These are phyloP conservation scores for Percopsis transmontana DNA, from an alignment of 2,113 vertebrate species.

Conservation along the genomic window DNA sequence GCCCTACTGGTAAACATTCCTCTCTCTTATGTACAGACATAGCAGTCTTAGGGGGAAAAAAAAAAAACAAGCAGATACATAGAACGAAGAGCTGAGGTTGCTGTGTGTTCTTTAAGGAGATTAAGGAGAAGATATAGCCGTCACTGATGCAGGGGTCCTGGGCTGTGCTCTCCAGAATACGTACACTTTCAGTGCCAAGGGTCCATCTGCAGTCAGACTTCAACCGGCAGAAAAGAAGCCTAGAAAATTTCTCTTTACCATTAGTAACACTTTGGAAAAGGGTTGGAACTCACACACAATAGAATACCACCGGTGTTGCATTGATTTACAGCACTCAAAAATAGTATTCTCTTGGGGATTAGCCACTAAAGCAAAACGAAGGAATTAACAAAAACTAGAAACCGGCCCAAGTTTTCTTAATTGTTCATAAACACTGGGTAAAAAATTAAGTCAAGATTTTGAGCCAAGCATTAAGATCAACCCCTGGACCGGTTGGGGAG, in stretches of 20 bases:
- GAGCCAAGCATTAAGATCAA: not conserved
- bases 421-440: constrained; percentile 22
- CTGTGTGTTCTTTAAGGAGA: constrained; percentile 82
- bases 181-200: constrained; percentile 99
- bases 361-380: constrained; percentile 41
- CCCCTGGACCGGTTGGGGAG: too few relatives aligned
- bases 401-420: constrained; percentile 31
- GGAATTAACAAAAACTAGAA: constrained; percentile 16
- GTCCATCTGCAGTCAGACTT: constrained; percentile 99
- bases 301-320: constrained; percentile 82
- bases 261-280: constrained; percentile 99
- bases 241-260: constrained; percentile 99
- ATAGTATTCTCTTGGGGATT: constrained; percentile 57
- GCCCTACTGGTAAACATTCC: constrained; percentile 52
- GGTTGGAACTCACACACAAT: constrained; percentile 86
- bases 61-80: constrained; percentile 87
- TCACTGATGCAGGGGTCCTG: constrained; percentile 99
- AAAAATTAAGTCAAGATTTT: constrained; percentile 38
- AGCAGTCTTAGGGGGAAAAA: constrained; percentile 52
- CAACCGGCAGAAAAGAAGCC: constrained; percentile 99
- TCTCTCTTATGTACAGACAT: constrained; percentile 70
- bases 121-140: constrained; percentile 91
- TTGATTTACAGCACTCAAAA: constrained; percentile 71
- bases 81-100: constrained; percentile 75
- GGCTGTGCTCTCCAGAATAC: constrained; percentile 99